phyloP scores from a whole-genome alignment of 2,797 vertebrate genomes.

The Ambastaia sidthimunki region DNA sequence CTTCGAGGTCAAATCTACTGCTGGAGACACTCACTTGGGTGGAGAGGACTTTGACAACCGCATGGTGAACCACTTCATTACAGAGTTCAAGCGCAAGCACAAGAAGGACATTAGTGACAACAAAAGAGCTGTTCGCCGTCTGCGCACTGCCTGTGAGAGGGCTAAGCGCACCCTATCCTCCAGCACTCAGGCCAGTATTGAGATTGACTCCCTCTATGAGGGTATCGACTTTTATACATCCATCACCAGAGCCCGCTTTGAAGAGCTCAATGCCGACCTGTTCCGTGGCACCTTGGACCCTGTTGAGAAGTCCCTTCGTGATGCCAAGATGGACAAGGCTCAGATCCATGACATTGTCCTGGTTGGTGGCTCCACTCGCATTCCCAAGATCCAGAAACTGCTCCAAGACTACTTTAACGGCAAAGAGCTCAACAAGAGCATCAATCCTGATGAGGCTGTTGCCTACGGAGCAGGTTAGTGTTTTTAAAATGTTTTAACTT shows the following conservation, averaged over 20 bases:
- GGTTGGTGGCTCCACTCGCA: conserved; percentile 85
- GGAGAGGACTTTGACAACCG: conserved; percentile 86
- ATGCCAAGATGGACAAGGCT: conserved; percentile 85
- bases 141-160: conserved; percentile 83
- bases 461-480: conserved; percentile 84
- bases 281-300: conserved; percentile 87
- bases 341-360: conserved; percentile 87
- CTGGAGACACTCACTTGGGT: conserved; percentile 84
- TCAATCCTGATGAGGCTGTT: conserved; percentile 87
- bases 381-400: conserved; percentile 87
- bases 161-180: conserved; percentile 85
- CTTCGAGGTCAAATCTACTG: conserved; percentile 87
- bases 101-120: conserved; percentile 88
- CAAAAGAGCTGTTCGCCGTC: conserved; percentile 82
- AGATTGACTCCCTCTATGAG: conserved; percentile 88
- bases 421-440: conserved; percentile 87
- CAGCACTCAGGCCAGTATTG: conserved; percentile 86
- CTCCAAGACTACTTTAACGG: conserved; percentile 88
- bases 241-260: conserved; percentile 85
- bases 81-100: conserved; percentile 85
- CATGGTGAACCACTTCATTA: conserved; percentile 86
- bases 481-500: not conserved
- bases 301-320: conserved; percentile 84
- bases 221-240: conserved; percentile 88
- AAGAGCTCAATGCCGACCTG: conserved; percentile 84